Conservation (phyloP, 2,113 vertebrate species). For the Loxodonta africana region DNA sequence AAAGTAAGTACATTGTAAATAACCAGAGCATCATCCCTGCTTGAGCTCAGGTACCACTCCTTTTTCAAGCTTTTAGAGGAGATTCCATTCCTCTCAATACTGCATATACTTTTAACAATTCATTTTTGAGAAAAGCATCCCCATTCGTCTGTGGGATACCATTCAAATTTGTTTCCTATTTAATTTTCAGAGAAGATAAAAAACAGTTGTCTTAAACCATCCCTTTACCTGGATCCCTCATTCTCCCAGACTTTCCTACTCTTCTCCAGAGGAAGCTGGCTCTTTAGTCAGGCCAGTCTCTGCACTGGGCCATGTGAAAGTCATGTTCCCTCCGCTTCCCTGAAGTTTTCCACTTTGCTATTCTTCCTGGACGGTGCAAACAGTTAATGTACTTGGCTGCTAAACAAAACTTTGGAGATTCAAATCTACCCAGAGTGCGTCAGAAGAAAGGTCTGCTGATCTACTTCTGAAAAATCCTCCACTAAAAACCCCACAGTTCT, state of each 20-base stretch:
- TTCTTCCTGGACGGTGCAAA: background rate
- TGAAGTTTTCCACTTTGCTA: background rate
- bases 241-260: accelerated
- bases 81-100: background rate
- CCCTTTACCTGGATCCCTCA: background rate
- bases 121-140: background rate
- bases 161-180: background rate
- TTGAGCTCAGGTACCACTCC: background rate
- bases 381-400: background rate
- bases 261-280: background rate
- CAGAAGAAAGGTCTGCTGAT: too few species aligned
- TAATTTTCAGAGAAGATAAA: background rate
- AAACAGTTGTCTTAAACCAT: background rate
- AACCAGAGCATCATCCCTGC: background rate
- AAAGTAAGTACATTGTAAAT: background rate
- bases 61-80: background rate
- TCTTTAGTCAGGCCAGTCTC: background rate
- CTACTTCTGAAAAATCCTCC: too few species aligned
- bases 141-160: background rate
- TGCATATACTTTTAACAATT: background rate
- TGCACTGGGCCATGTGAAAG: accelerated
- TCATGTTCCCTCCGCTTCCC: background rate
- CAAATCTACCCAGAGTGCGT: too few species aligned
- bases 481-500: too few species aligned
- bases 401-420: too few species aligned